Conservation (phyloP, 2,113 vertebrate species). For the Eubucco bourcierii region DNA sequence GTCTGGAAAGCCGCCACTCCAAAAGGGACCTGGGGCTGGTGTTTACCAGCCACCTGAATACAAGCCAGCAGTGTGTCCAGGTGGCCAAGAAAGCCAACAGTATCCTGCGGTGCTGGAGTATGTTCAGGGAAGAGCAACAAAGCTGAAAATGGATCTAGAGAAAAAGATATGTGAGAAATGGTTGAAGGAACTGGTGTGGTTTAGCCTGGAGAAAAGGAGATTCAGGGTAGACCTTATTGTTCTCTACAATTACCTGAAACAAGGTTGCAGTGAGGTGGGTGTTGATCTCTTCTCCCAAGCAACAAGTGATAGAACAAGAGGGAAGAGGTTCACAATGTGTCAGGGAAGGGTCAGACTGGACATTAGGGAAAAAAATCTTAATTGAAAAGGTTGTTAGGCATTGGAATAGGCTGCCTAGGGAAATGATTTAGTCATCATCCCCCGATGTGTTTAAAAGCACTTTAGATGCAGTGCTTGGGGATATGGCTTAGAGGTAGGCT, state of each 20-base stretch:
- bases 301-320: neutral
- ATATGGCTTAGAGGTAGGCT: too few species aligned
- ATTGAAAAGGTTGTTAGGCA: neutral
- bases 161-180: neutral
- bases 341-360: neutral
- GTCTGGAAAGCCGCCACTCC: rapidly evolving
- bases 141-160: neutral
- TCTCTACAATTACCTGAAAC: neutral
- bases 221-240: neutral
- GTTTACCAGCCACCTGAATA: rapidly evolving
- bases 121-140: rapidly evolving
- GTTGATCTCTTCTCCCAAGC: neutral
- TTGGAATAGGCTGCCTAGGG: neutral
- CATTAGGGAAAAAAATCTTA: neutral
- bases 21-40: neutral
- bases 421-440: neutral
- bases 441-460: too few species aligned
- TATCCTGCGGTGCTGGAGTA: neutral
- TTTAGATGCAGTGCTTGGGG: too few species aligned
- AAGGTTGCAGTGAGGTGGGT: too few species aligned
- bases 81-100: neutral
- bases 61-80: neutral
- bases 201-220: neutral
- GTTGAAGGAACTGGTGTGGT: neutral
- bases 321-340: neutral